A percentile compares a stretch with the other conserved stretches of the same genome.
Evolutionary conservation across 2,797 vertebrate genomes (phyloP).

Genomic region (Nyctalus aviator): DNA sequence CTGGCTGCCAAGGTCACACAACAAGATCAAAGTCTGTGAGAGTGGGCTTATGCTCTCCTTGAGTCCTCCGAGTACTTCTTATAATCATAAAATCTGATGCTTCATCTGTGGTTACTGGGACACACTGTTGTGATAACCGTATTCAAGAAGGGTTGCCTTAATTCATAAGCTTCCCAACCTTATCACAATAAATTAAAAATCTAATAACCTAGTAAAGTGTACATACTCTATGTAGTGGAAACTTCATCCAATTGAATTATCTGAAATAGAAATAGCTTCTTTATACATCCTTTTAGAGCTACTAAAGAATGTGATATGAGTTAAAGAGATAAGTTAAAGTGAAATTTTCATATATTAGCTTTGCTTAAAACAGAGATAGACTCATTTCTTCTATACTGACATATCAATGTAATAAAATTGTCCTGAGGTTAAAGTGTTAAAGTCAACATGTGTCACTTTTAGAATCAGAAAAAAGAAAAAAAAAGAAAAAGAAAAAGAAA

Average conservation of each 20-base stretch:
- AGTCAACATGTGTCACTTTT: not conserved
- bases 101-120: not conserved
- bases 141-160: not conserved
- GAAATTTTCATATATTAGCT: not conserved
- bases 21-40: not conserved
- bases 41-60: not conserved
- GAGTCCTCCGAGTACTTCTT: not conserved
- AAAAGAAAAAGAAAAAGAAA: not conserved
- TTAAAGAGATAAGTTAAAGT: constrained; percentile 1
- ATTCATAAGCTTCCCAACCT: not conserved
- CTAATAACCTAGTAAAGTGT: not conserved
- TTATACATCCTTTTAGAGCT: constrained; percentile 8
- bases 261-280: not conserved
- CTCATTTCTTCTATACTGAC: not conserved
- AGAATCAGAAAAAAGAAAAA: not conserved
- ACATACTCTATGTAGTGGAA: not conserved
- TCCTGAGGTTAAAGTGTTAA: not conserved
- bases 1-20: not conserved
- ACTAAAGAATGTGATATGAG: not conserved
- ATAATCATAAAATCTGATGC: not conserved
- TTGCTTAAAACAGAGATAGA: not conserved
- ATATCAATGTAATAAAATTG: not conserved
- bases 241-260: not conserved
- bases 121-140: not conserved
- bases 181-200: not conserved